These are phyloP conservation scores for Lepidurus apus DNA, from an alignment of 1,140 invertebrate species.

Conservation along the genomic window DNA sequence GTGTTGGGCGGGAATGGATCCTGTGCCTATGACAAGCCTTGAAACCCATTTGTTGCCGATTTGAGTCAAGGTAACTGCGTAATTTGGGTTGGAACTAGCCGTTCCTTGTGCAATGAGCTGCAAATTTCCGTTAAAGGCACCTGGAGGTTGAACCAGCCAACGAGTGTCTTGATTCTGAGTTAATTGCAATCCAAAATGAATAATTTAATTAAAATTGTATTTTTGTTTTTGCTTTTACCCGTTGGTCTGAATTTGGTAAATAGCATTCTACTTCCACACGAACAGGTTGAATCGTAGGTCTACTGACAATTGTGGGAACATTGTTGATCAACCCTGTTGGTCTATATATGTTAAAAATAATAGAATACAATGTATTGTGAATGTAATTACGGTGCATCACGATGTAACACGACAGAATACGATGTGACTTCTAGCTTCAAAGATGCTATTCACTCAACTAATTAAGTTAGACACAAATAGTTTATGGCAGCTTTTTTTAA, in stretches of 20 bases:
- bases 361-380: too few species aligned
- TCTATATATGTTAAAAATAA: not conserved
- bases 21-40: not conserved
- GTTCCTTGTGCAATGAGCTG: not conserved
- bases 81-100: not conserved
- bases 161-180: not conserved
- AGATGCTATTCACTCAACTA: too few species aligned
- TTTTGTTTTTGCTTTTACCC: not conserved
- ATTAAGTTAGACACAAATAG: too few species aligned
- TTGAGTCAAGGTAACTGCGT: constrained; percentile 4
- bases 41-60: not conserved
- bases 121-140: not conserved
- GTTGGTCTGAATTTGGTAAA: not conserved
- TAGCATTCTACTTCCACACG: not conserved
- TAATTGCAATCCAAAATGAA: not conserved
- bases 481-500: too few species aligned
- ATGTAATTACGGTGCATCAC: too few species aligned
- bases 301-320: not conserved
- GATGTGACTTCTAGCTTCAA: too few species aligned
- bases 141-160: not conserved
- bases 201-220: not conserved
- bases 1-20: not conserved
- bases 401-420: too few species aligned
- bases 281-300: not conserved
- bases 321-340: not conserved